phyloP scores from a whole-genome alignment of 2,113 vertebrate species.

The Budorcas taxicolor region DNA sequence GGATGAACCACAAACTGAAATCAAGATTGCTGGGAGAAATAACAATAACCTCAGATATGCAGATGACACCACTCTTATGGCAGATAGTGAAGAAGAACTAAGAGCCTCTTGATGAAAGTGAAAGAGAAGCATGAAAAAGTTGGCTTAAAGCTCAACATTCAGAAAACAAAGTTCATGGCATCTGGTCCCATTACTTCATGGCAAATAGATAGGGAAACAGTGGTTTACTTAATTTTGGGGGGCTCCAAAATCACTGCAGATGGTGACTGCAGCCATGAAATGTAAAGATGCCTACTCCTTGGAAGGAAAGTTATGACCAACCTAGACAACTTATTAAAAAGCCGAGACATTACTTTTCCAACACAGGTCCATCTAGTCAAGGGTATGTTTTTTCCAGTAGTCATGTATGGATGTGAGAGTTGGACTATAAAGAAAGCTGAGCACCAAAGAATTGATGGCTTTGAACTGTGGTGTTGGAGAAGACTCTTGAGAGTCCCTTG shows the following conservation, averaged over 20 bases:
- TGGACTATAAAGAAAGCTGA: not conserved
- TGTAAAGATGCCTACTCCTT: not conserved
- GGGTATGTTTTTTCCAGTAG: not conserved
- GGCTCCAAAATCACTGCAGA: not conserved
- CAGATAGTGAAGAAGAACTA: not conserved
- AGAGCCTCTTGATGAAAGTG: not conserved
- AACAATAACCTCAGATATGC: not conserved
- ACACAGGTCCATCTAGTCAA: not conserved
- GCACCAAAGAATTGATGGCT: fast-evolving
- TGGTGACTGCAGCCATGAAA: not conserved
- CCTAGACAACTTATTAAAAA: not conserved
- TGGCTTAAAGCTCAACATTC: not conserved
- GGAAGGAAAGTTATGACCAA: not conserved
- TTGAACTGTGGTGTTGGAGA: not conserved
- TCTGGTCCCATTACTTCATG: not conserved
- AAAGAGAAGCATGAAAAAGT: not conserved
- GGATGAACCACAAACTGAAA: not conserved
- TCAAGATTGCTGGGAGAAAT: fast-evolving
- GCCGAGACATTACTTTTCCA: not conserved
- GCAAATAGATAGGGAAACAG: not conserved
- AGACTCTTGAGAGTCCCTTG: not conserved
- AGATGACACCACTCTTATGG: not conserved
- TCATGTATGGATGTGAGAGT: not conserved
- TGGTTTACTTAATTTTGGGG: fast-evolving
- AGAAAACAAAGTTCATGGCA: not conserved